Evolutionary conservation across 1,140 invertebrate species (phyloP), one percentile per base, ranked within the genome.

Genomic region (Melanaphis sacchari): DNA sequence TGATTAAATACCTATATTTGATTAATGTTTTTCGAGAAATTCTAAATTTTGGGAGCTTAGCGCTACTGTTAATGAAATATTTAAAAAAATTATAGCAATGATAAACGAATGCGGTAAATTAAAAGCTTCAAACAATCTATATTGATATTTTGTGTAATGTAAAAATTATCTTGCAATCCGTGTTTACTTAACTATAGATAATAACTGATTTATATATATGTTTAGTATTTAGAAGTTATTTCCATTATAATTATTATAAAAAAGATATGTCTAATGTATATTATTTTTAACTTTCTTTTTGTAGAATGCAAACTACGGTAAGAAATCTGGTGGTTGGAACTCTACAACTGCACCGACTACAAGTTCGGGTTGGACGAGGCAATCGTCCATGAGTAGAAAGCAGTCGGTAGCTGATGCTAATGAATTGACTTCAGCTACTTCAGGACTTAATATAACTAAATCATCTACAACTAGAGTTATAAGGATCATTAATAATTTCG

Each of bases 401-500:
- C 95, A 96, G 21, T 96, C 95, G 22, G 81, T 95, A 82, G 96
- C 95, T 93, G 96, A 95, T 84, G 95, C 96, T 81, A 88, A 66
- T n/a, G 97, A 97, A 95, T 96, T 96, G 85, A 97, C 96, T 82
- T 96, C 97, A 89, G 96, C 96, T 22, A 96, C 96, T 81, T 96
- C 96, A 91, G 96, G 94, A 2, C 90, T 84, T 11, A 93, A 82
- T 38, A 94, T 94, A 87, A 40, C 90, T 11, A 98, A 98, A 94
- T 97, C 97, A 49, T 97, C 97, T 94, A 97, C 97, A 40, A 97
- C 98, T 81, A 96, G 98, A 93, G 97, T 98, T 93, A 98, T 99
- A 94, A 96, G 98, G 93, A 98, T 99, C 95, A 98, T 99, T 95
- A 99, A 98, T 95, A 98, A 98, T 95, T 97, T 97, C 95, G 98